Conservation (phyloP, 2,797 vertebrate species). For the Eremophila alpestris region DNA sequence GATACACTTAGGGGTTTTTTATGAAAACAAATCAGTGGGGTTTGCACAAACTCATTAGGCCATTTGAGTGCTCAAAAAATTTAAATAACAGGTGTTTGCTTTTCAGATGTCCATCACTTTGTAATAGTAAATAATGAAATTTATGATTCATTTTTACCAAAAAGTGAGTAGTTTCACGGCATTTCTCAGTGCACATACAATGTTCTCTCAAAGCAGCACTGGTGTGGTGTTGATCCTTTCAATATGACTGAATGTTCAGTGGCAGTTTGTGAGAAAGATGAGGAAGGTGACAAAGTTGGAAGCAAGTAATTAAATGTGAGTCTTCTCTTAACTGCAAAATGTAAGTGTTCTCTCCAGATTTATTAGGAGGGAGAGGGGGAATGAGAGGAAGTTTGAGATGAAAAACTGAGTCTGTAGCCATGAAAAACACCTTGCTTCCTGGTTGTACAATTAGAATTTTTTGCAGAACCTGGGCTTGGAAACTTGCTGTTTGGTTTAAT, state of each 20-base stretch:
- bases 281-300: background rate
- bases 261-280: background rate
- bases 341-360: background rate
- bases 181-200: background rate
- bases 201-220: background rate
- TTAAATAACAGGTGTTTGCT: background rate
- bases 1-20: background rate
- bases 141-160: background rate
- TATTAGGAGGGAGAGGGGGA: background rate
- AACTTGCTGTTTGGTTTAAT: background rate
- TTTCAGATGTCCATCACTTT: background rate
- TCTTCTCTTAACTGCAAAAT: background rate
- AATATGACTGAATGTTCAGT: background rate
- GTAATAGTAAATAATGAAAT: background rate
- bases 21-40: background rate
- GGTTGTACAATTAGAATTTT: background rate
- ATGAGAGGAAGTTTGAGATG: background rate
- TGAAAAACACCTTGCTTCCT: background rate
- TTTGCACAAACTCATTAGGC: background rate
- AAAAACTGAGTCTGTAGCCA: background rate
- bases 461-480: background rate
- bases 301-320: background rate
- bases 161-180: background rate
- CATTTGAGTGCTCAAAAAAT: background rate
- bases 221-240: background rate